phyloP scores from a whole-genome alignment of 2,888 invertebrate species.

The Cataglyphis albicans region DNA sequence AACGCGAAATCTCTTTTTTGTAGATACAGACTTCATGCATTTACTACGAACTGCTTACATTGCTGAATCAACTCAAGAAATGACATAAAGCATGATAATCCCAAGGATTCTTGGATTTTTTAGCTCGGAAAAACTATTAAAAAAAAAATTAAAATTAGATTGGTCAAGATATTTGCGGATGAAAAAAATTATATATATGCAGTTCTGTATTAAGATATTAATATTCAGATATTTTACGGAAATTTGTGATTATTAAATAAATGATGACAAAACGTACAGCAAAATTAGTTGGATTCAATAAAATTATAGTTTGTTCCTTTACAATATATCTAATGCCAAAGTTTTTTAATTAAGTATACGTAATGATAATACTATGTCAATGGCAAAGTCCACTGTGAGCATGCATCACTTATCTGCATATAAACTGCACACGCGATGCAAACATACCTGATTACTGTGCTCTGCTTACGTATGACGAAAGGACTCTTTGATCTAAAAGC shows the following conservation, averaged over 20 bases:
- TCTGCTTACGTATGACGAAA: constrained; percentile 26
- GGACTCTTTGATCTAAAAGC: constrained; percentile 32
- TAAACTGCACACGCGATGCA: constrained; percentile 41
- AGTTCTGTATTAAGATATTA: not conserved
- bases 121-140: not conserved
- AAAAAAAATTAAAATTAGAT: not conserved
- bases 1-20: constrained; percentile 5
- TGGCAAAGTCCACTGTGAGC: constrained; percentile 46
- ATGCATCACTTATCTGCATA: constrained; percentile 40
- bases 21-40: constrained; percentile 12
- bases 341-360: constrained; percentile 74
- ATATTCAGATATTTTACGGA: not conserved
- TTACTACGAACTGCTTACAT: not conserved
- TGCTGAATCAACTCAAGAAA: not conserved
- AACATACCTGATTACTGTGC: constrained; percentile 41
- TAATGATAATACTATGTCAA: constrained; percentile 70
- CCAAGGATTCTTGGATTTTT: not conserved
- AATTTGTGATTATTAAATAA: not conserved
- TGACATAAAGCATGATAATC: not conserved
- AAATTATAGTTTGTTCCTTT: constrained; percentile 59
- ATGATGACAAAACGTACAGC: not conserved
- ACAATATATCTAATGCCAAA: constrained; percentile 53
- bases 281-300: not conserved
- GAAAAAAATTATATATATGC: not conserved
- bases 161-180: not conserved